phyloP scores from a whole-genome alignment of 2,797 vertebrate genomes.

The Cottoperca gobio region DNA sequence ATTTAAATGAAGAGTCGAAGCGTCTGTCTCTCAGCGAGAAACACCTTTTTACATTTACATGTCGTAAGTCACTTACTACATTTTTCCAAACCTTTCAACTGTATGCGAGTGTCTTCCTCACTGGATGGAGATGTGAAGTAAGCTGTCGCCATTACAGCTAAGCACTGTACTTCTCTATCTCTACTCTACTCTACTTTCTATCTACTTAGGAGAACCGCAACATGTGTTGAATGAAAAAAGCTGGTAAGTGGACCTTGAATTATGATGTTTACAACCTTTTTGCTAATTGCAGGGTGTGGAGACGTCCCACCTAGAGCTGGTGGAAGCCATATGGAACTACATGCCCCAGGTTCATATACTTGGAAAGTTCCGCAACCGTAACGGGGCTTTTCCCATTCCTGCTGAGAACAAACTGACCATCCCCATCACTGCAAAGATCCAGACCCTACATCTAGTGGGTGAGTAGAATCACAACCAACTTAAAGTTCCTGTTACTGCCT shows the following conservation, averaged over 20 bases:
- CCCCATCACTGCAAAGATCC: slow-evolving; percentile 97
- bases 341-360: slow-evolving; percentile 99
- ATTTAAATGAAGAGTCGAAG: too few relatives aligned
- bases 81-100: neutral
- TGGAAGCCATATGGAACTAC: slow-evolving; percentile 99
- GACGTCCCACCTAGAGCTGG: slow-evolving; percentile 97
- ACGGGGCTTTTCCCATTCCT: slow-evolving; percentile 98
- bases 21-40: too few relatives aligned
- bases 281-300: slow-evolving; percentile 91
- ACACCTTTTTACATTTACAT: too few relatives aligned
- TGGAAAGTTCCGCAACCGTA: slow-evolving; percentile 98
- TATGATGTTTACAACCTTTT: neutral
- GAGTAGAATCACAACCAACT: slow-evolving; percentile 56
- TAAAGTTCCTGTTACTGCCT: neutral
- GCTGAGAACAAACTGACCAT: slow-evolving; percentile 98
- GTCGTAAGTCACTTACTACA: too few relatives aligned
- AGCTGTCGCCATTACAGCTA: neutral
- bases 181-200: too few relatives aligned
- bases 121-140: neutral
- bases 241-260: neutral
- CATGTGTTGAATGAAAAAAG: neutral
- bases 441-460: slow-evolving; percentile 97
- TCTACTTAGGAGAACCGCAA: neutral
- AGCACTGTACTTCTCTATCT: too few relatives aligned
- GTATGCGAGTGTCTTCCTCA: neutral